These are phyloP conservation scores for Sycophaga agraensis DNA, from an alignment of 1,140 invertebrate species.

Conservation along the genomic window DNA sequence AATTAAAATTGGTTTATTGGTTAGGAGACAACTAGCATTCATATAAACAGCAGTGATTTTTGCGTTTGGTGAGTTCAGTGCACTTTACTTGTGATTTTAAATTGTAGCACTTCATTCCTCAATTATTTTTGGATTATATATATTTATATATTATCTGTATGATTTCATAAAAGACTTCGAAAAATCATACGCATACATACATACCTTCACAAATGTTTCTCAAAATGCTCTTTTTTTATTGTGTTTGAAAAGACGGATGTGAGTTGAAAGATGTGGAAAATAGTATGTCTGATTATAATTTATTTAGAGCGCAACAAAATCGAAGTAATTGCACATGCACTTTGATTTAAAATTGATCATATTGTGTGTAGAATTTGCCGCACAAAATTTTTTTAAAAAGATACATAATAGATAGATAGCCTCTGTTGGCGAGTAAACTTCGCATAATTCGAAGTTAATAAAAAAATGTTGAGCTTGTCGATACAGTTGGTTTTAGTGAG, in stretches of 20 bases:
- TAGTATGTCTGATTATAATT: constrained; percentile 13
- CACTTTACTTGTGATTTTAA: constrained; percentile 25
- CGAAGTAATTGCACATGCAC: not conserved
- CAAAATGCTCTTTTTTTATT: constrained; percentile 18
- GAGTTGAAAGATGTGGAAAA: not conserved
- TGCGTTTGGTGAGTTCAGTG: constrained; percentile 4
- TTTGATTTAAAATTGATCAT: constrained; percentile 1
- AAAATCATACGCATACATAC: not conserved
- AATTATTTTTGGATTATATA: not conserved
- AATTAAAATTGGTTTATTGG: constrained; percentile 19
- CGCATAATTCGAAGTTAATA: not conserved
- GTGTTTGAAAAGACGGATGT: not conserved
- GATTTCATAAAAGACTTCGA: not conserved
- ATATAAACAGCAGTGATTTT: constrained; percentile 15
- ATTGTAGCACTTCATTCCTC: constrained; percentile 19
- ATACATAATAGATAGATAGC: not conserved
- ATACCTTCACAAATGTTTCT: constrained; percentile 4
- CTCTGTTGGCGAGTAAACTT: too few relatives aligned
- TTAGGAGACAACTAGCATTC: constrained; percentile 7
- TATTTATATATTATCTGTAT: not conserved
- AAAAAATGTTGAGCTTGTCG: not conserved
- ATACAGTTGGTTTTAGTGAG: constrained; percentile 6
- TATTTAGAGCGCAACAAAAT: constrained; percentile 17
- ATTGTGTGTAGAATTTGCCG: too few relatives aligned
- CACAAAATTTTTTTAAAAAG: constrained; percentile 5